Conservation (phyloP, 2,113 vertebrate species). For the Poeciliopsis turrubarensis region DNA sequence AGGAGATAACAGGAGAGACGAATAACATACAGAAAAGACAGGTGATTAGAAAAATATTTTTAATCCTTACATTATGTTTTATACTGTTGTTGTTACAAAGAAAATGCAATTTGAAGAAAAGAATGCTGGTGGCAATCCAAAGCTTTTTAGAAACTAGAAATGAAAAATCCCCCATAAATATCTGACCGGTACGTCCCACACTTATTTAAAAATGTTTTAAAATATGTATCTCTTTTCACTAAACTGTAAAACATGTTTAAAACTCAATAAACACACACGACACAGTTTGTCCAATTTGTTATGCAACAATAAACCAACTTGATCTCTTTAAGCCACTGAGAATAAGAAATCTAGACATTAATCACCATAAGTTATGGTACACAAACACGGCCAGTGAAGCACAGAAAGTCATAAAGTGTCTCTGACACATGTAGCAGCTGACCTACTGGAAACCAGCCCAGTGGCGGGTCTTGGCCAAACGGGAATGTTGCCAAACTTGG, state of each 20-base stretch:
- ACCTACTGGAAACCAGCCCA: slow-evolving; percentile 52
- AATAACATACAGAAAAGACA: background rate
- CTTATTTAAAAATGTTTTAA: too few relatives aligned
- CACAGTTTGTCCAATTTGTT: too few relatives aligned
- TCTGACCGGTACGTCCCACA: too few relatives aligned
- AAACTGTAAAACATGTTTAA: too few relatives aligned
- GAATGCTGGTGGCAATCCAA: too few relatives aligned
- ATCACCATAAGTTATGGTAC: slow-evolving; percentile 52
- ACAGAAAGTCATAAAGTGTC: slow-evolving; percentile 56
- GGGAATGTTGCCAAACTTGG: slow-evolving; percentile 37
- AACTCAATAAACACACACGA: too few relatives aligned
- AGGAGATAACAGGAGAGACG: background rate
- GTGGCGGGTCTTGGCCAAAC: slow-evolving; percentile 49
- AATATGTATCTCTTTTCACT: too few relatives aligned
- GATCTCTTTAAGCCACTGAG: slow-evolving; percentile 64
- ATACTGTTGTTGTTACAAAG: background rate
- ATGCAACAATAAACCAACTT: too few relatives aligned
- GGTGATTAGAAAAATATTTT: background rate
- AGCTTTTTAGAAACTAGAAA: too few relatives aligned
- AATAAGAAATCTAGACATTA: slow-evolving; percentile 59
- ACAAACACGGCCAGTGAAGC: slow-evolving; percentile 28
- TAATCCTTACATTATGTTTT: background rate
- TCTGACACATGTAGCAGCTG: slow-evolving; percentile 65
- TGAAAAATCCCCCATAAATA: too few relatives aligned
- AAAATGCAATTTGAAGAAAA: too few relatives aligned